A percentile compares a stretch with the other conserved stretches of the same genome.
Evolutionary conservation across 2,113 vertebrate genomes (phyloP).

Genomic region (Athene noctua): DNA sequence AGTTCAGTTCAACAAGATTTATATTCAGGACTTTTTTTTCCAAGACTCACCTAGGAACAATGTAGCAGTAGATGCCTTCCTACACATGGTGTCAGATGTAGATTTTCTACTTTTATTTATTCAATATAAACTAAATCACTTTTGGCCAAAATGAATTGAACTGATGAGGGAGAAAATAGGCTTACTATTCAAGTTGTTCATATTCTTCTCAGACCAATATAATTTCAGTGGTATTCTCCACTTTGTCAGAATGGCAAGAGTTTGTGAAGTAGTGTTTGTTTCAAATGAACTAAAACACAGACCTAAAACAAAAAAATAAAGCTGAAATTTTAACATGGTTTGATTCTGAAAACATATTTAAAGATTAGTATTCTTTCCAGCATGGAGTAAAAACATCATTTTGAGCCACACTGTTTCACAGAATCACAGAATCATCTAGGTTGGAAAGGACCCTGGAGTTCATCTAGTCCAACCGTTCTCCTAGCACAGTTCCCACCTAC

Average conservation of each 20-base stretch:
- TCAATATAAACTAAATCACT: not conserved
- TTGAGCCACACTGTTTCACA: not conserved
- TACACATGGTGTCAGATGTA: not conserved
- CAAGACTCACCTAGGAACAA: not conserved
- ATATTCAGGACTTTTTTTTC: not conserved
- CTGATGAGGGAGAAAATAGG: not conserved
- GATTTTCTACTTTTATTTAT: not conserved
- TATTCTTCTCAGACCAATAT: not conserved
- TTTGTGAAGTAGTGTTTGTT: not conserved
- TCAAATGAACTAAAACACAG: not conserved
- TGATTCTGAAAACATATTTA: not conserved
- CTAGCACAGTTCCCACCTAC: too few species aligned
- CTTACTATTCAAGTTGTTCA: not conserved
- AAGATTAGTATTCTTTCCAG: not conserved
- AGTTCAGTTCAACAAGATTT: not conserved
- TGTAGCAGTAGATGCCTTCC: not conserved
- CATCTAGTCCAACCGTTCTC: too few species aligned
- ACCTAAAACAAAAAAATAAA: not conserved
- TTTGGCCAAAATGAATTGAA: not conserved
- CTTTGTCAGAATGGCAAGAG: not conserved
- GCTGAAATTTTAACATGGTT: not conserved
- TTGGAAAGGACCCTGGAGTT: too few species aligned
- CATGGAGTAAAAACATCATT: not conserved
- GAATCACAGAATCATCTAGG: too few species aligned
- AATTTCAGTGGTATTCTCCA: not conserved